Percentiles rank a stretch among this genome's conserved stretches.
phyloP scores from a whole-genome alignment of 2,113 vertebrate species.

The Oryzias celebensis region DNA sequence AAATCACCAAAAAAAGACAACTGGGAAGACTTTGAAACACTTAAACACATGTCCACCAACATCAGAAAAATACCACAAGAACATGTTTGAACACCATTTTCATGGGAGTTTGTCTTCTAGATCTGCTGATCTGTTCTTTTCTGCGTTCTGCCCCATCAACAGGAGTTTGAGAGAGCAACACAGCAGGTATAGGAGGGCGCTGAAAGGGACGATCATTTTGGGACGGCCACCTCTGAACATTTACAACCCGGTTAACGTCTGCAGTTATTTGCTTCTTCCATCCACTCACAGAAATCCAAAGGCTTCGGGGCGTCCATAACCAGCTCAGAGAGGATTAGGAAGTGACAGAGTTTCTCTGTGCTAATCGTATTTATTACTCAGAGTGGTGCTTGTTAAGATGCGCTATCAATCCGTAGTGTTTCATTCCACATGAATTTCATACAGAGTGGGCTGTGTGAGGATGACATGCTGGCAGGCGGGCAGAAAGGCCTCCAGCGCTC shows the following conservation, averaged over 20 bases:
- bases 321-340: conserved; percentile 49
- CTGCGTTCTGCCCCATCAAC: no score
- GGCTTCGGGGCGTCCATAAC: conserved; percentile 23
- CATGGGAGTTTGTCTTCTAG: no score
- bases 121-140: no score
- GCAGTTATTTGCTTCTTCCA: conserved; percentile 14
- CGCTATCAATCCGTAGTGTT: conserved; percentile 42
- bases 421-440: conserved; percentile 41
- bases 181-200: conserved; percentile 4
- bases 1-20: no score
- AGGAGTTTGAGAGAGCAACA: no score
- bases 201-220: conserved; percentile 30
- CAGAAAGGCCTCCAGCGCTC: neutral
- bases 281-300: conserved; percentile 14
- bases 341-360: conserved; percentile 15
- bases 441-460: conserved; percentile 48
- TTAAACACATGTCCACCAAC: no score
- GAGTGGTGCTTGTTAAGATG: conserved; percentile 46
- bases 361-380: conserved; percentile 55
- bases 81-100: no score
- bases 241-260: conserved; percentile 1
- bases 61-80: no score
- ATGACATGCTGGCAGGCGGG: conserved; percentile 7
- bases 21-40: no score
- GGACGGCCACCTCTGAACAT: conserved; percentile 16